A percentile compares a stretch with the other conserved stretches of the same genome.
Conservation (phyloP, 2,888 invertebrate genomes). For the Aphodius sticticus region DNA sequence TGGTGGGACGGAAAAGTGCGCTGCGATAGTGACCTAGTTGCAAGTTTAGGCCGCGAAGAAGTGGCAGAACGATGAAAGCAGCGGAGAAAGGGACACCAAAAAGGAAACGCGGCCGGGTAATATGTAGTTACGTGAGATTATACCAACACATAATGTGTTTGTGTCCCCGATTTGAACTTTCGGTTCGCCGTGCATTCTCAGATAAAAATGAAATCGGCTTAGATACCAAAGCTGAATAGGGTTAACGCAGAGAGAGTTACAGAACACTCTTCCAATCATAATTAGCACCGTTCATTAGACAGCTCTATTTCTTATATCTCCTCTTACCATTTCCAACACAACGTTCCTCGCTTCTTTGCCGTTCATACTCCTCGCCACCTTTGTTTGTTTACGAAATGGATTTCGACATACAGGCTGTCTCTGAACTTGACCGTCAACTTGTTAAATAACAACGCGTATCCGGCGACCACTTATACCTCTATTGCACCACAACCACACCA, state of each 20-base stretch:
- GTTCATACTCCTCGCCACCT: slow-evolving; percentile 5
- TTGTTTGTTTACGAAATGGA: background rate
- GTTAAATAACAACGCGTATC: background rate
- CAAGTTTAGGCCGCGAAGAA: slow-evolving; percentile 55
- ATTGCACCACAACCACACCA: background rate
- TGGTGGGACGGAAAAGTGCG: slow-evolving; percentile 58
- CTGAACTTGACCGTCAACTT: background rate
- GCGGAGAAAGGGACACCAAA: slow-evolving; percentile 59
- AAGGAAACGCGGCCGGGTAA: slow-evolving; percentile 60
- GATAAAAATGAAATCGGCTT: slow-evolving; percentile 57
- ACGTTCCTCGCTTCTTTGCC: background rate
- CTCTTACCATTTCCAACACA: slow-evolving; percentile 7
- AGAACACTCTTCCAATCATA: slow-evolving; percentile 36
- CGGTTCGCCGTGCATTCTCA: slow-evolving; percentile 55
- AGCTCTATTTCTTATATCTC: slow-evolving; percentile 15
- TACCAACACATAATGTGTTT: slow-evolving; percentile 59
- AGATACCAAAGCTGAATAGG: slow-evolving; percentile 40
- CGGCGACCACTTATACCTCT: background rate
- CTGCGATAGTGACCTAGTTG: slow-evolving; percentile 61
- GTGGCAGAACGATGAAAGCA: slow-evolving; percentile 61
- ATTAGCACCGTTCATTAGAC: slow-evolving; percentile 13
- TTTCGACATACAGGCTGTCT: background rate
- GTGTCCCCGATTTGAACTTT: slow-evolving; percentile 54
- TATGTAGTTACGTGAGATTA: slow-evolving; percentile 60
- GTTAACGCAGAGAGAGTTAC: slow-evolving; percentile 46